Percentiles rank a stretch among this genome's conserved stretches.
Conservation (phyloP, 2,113 vertebrate species). For the Colius striatus region DNA sequence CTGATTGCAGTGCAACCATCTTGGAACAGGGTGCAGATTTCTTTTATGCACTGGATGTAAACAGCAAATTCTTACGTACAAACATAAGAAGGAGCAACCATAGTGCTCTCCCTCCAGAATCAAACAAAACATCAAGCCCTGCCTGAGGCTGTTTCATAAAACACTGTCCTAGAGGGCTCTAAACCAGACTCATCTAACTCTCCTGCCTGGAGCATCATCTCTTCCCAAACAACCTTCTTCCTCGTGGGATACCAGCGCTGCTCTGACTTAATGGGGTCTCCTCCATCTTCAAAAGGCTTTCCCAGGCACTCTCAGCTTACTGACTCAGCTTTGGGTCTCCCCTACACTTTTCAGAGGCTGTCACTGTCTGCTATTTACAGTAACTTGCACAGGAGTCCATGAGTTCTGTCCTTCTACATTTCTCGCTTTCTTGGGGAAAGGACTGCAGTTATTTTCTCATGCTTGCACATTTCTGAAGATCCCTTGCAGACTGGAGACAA, state of each 20-base stretch:
- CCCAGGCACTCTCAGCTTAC: not conserved
- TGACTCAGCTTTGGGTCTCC: not conserved
- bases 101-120: not conserved
- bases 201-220: not conserved
- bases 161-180: not conserved
- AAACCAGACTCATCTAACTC: not conserved
- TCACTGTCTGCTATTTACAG: not conserved
- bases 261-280: not conserved
- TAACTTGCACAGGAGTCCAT: not conserved
- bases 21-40: fast-evolving
- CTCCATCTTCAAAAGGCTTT: not conserved
- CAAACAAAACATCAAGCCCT: not conserved
- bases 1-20: not conserved
- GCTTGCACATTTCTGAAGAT: not conserved
- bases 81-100: not conserved
- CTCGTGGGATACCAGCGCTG: not conserved
- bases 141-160: not conserved
- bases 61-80: not conserved
- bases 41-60: not conserved
- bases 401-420: not conserved
- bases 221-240: not conserved
- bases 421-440: not conserved
- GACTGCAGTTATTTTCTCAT: not conserved
- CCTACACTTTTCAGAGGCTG: not conserved
- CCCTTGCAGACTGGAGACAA: not conserved